Percentiles rank a stretch among this genome's conserved stretches.
Conservation (phyloP, 35 echinoderm and acorn worm genomes). For the Apostichopus californicus region DNA sequence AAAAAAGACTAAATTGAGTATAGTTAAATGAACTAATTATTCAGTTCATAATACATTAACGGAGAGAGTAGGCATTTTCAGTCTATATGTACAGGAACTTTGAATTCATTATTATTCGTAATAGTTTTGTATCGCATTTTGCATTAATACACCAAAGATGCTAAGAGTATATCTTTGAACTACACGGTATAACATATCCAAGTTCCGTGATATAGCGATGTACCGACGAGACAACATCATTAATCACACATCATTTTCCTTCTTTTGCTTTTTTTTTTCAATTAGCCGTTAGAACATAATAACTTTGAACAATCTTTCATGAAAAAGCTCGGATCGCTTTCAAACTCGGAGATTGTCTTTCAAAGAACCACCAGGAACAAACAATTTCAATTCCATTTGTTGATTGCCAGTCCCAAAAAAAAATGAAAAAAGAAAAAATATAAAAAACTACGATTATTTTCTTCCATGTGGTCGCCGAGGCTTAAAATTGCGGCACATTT, state of each 20-base stretch:
- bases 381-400: slow-evolving; percentile 38
- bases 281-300: background rate
- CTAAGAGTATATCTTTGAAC: no score
- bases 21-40: no score
- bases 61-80: no score
- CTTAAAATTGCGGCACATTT: slow-evolving; percentile 44
- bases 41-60: no score
- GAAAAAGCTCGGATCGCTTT: slow-evolving; percentile 23
- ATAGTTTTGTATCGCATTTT: no score
- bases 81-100: no score
- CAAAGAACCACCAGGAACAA: slow-evolving; percentile 14
- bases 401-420: background rate
- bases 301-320: background rate
- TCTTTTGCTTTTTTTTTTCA: background rate
- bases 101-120: no score
- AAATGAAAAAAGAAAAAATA: background rate
- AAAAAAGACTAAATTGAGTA: no score
- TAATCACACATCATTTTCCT: background rate
- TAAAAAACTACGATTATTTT: background rate
- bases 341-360: slow-evolving; percentile 39
- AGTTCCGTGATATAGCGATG: no score
- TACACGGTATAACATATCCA: no score
- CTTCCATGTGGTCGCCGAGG: slow-evolving; percentile 19
- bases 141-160: no score
- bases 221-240: background rate